A percentile compares a stretch with the other conserved stretches of the same genome.
These are phyloP conservation scores for Oscheius sp. DNA, from an alignment of 2,888 invertebrate species.

Conservation along the genomic window DNA sequence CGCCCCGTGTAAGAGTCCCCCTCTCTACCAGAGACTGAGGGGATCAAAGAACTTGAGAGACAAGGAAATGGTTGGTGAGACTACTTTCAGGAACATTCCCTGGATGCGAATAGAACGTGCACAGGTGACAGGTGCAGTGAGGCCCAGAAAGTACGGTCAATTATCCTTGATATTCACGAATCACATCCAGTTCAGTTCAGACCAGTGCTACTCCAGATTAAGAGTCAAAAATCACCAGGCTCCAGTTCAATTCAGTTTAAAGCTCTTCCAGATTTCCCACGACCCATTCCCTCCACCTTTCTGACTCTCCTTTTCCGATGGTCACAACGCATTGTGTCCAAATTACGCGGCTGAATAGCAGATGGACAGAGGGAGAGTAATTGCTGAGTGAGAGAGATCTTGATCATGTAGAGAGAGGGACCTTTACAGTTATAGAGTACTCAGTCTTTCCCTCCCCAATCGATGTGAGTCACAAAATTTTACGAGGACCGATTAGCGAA, in stretches of 20 bases:
- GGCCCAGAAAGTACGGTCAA: too few species aligned
- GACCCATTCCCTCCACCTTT: neutral
- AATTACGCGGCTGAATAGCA: conserved; percentile 33
- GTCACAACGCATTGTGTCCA: conserved; percentile 30
- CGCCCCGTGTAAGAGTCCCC: neutral
- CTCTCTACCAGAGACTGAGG: neutral
- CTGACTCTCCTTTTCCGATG: neutral
- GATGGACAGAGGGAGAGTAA: conserved; percentile 26
- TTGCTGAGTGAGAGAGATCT: conserved; percentile 7
- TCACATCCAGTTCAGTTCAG: too few species aligned
- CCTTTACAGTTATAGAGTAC: neutral
- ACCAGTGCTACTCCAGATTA: neutral
- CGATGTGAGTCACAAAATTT: conserved; percentile 29
- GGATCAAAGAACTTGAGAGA: too few species aligned
- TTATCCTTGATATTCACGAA: too few species aligned
- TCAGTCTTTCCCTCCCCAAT: neutral
- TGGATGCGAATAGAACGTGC: too few species aligned
- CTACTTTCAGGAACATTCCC: neutral
- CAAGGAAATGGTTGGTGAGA: neutral
- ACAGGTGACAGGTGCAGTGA: too few species aligned
- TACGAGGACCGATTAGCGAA: conserved; percentile 27
- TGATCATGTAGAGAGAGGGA: conserved; percentile 13
- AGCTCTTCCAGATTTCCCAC: neutral
- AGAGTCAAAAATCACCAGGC: neutral
- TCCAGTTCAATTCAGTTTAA: neutral